Evolutionary conservation across 2,888 invertebrate species (phyloP).

Genomic region (Thumatha senex): DNA sequence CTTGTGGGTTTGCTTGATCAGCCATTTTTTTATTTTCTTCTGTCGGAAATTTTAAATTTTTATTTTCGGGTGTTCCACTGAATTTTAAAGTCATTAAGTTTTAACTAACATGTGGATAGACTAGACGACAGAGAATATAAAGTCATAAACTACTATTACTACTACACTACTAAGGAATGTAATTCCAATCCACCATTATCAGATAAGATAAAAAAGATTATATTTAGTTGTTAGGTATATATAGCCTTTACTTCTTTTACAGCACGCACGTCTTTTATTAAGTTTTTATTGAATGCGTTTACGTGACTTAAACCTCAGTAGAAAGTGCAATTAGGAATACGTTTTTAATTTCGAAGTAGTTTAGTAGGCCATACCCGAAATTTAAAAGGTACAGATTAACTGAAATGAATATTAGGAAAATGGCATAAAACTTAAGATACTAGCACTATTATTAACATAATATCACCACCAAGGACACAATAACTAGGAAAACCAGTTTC

Average conservation of each 20-base stretch:
- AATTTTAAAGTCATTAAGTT: too few species aligned
- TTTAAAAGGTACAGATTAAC: constrained; percentile 15
- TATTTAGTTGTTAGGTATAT: background rate
- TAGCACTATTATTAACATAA: constrained; percentile 46
- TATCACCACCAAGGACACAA: constrained; percentile 55
- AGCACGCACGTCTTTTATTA: constrained; percentile 2
- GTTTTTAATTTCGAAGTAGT: constrained; percentile 36
- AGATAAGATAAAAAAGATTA: constrained; percentile 42
- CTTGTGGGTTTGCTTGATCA: constrained; percentile 55
- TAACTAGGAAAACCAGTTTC: constrained; percentile 63
- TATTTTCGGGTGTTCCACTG: background rate
- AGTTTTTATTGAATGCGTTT: constrained; percentile 15
- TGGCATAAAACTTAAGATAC: constrained; percentile 5
- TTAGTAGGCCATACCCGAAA: constrained; percentile 46
- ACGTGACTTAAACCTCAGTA: constrained; percentile 33
- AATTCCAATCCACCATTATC: constrained; percentile 26
- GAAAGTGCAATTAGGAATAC: constrained; percentile 42
- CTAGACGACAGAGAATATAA: background rate
- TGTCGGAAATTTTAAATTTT: constrained; percentile 25
- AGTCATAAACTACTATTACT: constrained; percentile 1
- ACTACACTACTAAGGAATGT: constrained; percentile 10
- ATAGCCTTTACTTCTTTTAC: background rate
- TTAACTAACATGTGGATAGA: too few species aligned
- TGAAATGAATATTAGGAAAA: constrained; percentile 10
- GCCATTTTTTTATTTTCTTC: constrained; percentile 63